Base-by-base conservation (phyloP, 2,797 vertebrate species). In the Sebastes oblongus region DNA sequence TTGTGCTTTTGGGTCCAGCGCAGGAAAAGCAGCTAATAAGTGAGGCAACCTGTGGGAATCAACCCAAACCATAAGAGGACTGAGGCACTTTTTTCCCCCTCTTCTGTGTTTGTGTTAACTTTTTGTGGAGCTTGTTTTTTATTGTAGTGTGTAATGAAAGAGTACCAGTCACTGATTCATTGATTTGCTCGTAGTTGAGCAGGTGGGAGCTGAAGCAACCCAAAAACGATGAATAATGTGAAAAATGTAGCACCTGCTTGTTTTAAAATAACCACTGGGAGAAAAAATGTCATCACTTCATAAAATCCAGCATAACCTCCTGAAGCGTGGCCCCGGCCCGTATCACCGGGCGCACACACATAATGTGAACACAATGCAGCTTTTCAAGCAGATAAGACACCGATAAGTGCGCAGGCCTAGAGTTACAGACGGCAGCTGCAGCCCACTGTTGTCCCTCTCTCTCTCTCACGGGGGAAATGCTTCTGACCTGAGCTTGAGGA, bases 401-500 rank as follows among this genome's bases (percentile, higher is more conserved):
- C 4, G 78, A 90, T 87, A 82, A 69, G 67, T 24, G 64, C 59
- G 1, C 58, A 60, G 61, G 86, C 81, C 75, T 77, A 56, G 64
- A 80, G 81, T 81, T 85, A 79, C 78, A 84, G 81, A 67, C 54
- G 80, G 78, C 90, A 88, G 88, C 85, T 88, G 84, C 72, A n/a
- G 85, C 73, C 14, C 69, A 58, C 77, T 80, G 66, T 62, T 81
- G 77, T 88, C 76, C 69, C 76, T 39, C 85, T 81, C 81, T 78
- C 75, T 78, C 66, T 36, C 34, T 36, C 34, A 72, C 46, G 24
- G 80, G 39, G 85, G 91, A 91, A 89, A 34, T 84, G 75, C 42
- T 20, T 81, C 69, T 92, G 93, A 95, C 94, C 93, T 75, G 80
- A 75, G 78, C 67, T 39, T 87, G 80, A 95, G 94, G 94, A 94